phyloP scores from a whole-genome alignment of 2,888 invertebrate species.

The Metacarcinus magister region DNA sequence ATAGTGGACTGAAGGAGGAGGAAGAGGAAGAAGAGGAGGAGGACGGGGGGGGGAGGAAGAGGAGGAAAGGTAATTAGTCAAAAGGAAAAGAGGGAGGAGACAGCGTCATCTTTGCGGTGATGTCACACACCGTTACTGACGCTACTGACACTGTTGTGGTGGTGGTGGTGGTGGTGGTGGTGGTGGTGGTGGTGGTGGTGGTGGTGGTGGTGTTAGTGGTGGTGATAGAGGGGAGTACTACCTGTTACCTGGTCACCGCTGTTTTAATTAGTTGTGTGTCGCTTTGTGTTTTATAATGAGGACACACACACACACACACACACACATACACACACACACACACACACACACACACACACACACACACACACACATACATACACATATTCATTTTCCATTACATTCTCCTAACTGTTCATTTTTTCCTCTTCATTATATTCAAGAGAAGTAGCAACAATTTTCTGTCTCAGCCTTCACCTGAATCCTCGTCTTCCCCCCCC shows the following conservation, averaged over 20 bases:
- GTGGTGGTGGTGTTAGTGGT: neutral
- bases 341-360: too few relatives aligned
- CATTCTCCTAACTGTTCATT: neutral
- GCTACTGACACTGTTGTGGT: neutral
- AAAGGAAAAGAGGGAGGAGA: neutral
- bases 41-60: too few relatives aligned
- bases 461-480: slow-evolving; percentile 11
- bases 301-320: neutral
- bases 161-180: neutral
- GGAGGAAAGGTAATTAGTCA: too few relatives aligned
- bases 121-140: neutral
- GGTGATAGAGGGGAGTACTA: neutral
- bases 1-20: neutral
- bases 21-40: neutral
- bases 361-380: too few relatives aligned
- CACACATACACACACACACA: neutral
- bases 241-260: neutral
- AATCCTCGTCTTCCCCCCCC: neutral
- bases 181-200: slow-evolving; percentile 1
- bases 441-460: neutral
- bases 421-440: neutral
- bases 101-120: neutral
- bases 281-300: neutral
- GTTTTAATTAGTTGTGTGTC: neutral
- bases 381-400: too few relatives aligned